These are phyloP conservation scores for Nemopilema nomurai DNA, from an alignment of 30 jellyfish, hydroid and myxozoan genomes.

Conservation along the genomic window DNA sequence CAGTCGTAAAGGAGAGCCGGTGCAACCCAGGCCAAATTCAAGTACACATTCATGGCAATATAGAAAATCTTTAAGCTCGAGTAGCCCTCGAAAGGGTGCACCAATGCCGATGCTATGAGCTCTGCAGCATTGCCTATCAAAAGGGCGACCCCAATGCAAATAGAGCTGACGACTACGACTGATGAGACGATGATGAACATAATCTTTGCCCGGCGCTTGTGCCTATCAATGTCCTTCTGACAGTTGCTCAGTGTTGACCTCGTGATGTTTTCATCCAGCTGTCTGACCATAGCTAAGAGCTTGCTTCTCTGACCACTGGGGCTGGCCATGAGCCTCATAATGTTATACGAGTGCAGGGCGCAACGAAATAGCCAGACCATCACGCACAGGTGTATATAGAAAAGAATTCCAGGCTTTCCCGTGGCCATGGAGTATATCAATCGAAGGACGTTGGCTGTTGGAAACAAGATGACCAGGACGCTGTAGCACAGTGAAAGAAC, in stretches of 20 bases:
- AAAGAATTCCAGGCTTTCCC: not conserved
- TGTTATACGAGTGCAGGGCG: not conserved
- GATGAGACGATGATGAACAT: not conserved
- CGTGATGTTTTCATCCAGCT: conserved; percentile 27
- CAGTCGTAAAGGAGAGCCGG: conserved; percentile 21
- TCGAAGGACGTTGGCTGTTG: not conserved
- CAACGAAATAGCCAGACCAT: conserved; percentile 42
- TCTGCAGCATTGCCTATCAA: not conserved
- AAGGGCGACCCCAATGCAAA: not conserved
- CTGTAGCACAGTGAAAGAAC: conserved; percentile 1
- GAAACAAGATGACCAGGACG: not conserved
- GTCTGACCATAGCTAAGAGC: conserved; percentile 10
- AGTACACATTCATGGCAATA: not conserved
- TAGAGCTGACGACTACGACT: not conserved
- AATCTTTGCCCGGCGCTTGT: not conserved
- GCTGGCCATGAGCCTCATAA: not conserved
- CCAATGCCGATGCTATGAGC: not conserved
- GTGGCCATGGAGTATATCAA: not conserved
- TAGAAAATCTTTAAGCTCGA: not conserved
- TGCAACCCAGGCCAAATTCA: conserved; percentile 23
- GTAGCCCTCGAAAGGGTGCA: conserved; percentile 8
- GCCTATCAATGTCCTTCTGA: not conserved
- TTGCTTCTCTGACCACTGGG: conserved; percentile 2
- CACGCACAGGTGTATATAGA: conserved; percentile 9
- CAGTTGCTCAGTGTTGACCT: not conserved